Evolutionary conservation across 2,113 vertebrate genomes (phyloP).

Genomic region (Paralichthys olivaceus): DNA sequence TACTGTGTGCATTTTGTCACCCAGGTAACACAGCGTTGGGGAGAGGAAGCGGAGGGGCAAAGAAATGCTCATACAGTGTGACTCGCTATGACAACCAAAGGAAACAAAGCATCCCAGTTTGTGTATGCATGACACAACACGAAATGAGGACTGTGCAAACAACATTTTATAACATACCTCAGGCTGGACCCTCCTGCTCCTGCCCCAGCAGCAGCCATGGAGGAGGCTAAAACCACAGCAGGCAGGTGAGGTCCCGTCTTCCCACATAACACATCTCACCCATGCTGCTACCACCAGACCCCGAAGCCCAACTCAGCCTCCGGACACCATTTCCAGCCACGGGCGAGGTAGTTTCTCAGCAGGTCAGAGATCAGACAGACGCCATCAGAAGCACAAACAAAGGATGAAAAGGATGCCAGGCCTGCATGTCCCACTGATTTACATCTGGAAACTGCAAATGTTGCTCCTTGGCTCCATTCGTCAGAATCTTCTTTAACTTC

Average conservation of each 20-base stretch:
- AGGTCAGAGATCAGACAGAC: conserved; percentile 13
- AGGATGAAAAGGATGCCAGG: neutral
- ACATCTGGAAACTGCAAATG: neutral
- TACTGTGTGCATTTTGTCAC: conserved; percentile 32
- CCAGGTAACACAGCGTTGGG: conserved; percentile 37
- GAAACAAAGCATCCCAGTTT: conserved; percentile 16
- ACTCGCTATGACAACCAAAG: conserved; percentile 29
- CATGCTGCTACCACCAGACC: conserved; percentile 68
- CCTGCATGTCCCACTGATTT: conserved; percentile 11
- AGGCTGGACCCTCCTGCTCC: conserved; percentile 79
- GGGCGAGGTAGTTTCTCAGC: neutral
- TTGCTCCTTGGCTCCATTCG: conserved; percentile 20
- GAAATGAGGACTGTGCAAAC: neutral
- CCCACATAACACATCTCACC: conserved; percentile 75
- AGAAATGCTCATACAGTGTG: conserved; percentile 28
- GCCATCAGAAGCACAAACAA: neutral
- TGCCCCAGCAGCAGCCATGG: conserved; percentile 77
- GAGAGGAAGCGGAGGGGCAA: neutral
- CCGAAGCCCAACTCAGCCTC: conserved; percentile 42
- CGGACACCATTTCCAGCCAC: conserved; percentile 13
- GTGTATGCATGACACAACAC: neutral
- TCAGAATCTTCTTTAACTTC: neutral
- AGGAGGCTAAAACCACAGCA: conserved; percentile 80
- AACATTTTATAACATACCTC: too few relatives aligned
- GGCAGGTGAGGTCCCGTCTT: conserved; percentile 70